Conservation (phyloP, 2,888 invertebrate species). For the Labia minor region DNA sequence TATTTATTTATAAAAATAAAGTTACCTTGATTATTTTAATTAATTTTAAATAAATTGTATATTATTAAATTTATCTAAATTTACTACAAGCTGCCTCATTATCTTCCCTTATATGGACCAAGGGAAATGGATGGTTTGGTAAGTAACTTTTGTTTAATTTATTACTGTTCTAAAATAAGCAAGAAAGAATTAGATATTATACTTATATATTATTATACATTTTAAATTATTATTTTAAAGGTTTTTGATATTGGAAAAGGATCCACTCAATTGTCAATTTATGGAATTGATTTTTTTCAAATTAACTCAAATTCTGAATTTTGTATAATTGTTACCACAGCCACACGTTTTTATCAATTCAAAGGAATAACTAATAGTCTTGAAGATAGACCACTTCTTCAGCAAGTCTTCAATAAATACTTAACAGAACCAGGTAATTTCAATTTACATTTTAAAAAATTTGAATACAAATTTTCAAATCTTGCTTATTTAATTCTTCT, state of each 20-base stretch:
- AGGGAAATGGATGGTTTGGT: slow-evolving; percentile 67
- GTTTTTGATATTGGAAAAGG: slow-evolving; percentile 80
- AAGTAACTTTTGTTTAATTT: slow-evolving; percentile 38
- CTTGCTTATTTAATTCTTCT: slow-evolving; percentile 17
- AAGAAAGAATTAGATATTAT: too few relatives aligned
- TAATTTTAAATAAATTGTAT: too few relatives aligned
- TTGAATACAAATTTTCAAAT: too few relatives aligned
- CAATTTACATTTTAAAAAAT: slow-evolving; percentile 22
- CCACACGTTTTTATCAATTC: slow-evolving; percentile 77
- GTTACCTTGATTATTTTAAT: too few relatives aligned
- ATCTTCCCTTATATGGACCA: slow-evolving; percentile 59
- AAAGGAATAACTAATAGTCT: slow-evolving; percentile 57
- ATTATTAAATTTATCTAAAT: background rate
- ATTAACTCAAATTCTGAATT: slow-evolving; percentile 61
- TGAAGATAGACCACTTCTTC: slow-evolving; percentile 70
- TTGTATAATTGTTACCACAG: slow-evolving; percentile 73
- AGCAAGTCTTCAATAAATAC: slow-evolving; percentile 68
- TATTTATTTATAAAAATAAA: too few relatives aligned
- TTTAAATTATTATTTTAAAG: slow-evolving; percentile 39
- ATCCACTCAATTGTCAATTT: slow-evolving; percentile 53
- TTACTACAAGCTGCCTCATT: slow-evolving; percentile 57
- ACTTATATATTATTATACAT: too few relatives aligned
- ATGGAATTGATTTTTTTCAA: slow-evolving; percentile 75
- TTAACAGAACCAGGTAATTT: slow-evolving; percentile 53
- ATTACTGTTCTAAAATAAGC: too few relatives aligned